Conservation (phyloP, 1,140 invertebrate species). For the Bemisia tabaci region DNA sequence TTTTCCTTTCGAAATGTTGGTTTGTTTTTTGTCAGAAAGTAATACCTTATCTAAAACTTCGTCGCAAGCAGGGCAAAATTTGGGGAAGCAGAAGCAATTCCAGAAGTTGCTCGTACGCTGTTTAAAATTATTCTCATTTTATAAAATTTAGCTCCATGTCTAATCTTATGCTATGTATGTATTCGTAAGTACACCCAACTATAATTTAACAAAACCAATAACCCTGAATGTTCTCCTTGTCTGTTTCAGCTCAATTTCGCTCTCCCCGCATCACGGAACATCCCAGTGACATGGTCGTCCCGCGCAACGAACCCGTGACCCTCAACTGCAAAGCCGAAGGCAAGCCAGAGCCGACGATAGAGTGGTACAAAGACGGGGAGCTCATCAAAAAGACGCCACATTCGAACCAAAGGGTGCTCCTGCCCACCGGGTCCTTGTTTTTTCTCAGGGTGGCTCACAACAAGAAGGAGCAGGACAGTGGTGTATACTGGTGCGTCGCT, state of each 20-base stretch:
- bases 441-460: conserved; percentile 56
- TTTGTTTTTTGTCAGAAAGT: too few relatives aligned
- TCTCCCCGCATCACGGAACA: conserved; percentile 25
- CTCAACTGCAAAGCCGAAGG: conserved; percentile 85
- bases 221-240: not conserved
- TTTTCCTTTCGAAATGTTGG: too few relatives aligned
- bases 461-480: conserved; percentile 69
- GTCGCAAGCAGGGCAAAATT: too few relatives aligned
- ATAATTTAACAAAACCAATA: too few relatives aligned
- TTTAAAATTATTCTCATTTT: too few relatives aligned
- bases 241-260: conserved; percentile 23
- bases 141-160: too few relatives aligned
- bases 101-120: too few relatives aligned
- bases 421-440: conserved; percentile 22
- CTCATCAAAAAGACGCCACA: conserved; percentile 40
- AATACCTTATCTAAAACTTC: too few relatives aligned
- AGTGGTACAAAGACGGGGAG: conserved; percentile 77
- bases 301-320: conserved; percentile 76
- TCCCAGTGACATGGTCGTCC: conserved; percentile 39
- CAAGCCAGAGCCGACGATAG: conserved; percentile 78
- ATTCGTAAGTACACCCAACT: too few relatives aligned
- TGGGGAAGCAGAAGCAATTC: too few relatives aligned
- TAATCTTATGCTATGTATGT: too few relatives aligned
- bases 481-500: conserved; percentile 77
- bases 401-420: conserved; percentile 21